Evolutionary conservation across 2,113 vertebrate species (phyloP).

Genomic region (Cyprinodon tularosa): DNA sequence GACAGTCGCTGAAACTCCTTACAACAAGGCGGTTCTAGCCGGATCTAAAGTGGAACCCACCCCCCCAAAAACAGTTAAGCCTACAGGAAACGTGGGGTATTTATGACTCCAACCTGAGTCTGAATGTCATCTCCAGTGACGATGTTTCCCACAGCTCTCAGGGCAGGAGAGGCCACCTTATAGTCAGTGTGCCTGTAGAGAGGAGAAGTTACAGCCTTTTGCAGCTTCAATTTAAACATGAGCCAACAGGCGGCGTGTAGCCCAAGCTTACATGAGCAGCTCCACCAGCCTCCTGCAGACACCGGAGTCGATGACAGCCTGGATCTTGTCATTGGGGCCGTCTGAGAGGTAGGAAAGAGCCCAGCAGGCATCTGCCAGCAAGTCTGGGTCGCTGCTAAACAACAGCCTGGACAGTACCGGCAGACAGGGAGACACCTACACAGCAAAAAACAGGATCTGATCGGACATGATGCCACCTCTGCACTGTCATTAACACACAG

Average conservation of each 20-base stretch:
- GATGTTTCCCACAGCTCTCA: conserved; percentile 97
- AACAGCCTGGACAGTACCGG: conserved; percentile 93
- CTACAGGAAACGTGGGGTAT: background rate
- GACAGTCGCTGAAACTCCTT: background rate
- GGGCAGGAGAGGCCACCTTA: conserved; percentile 96
- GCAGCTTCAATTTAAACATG: background rate
- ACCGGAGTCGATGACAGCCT: conserved; percentile 96
- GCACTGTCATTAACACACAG: background rate
- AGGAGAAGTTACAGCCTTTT: background rate
- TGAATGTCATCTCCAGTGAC: conserved; percentile 98
- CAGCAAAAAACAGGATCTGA: conserved; percentile 6
- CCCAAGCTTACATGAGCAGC: conserved; percentile 89
- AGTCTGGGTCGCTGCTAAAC: conserved; percentile 96
- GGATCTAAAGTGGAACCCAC: no score
- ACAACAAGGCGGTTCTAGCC: no score
- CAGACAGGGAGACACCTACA: conserved; percentile 94
- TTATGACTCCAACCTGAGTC: conserved; percentile 83
- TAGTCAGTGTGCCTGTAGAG: conserved; percentile 94
- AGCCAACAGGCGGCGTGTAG: background rate
- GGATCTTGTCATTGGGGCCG: conserved; percentile 98
- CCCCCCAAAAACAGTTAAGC: no score
- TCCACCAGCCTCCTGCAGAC: conserved; percentile 96
- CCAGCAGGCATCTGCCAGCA: conserved; percentile 98
- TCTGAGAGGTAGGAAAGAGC: conserved; percentile 97
- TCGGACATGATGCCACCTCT: background rate